Base-by-base conservation (phyloP, 1,140 invertebrate species). In the Cherax quadricarinatus region DNA sequence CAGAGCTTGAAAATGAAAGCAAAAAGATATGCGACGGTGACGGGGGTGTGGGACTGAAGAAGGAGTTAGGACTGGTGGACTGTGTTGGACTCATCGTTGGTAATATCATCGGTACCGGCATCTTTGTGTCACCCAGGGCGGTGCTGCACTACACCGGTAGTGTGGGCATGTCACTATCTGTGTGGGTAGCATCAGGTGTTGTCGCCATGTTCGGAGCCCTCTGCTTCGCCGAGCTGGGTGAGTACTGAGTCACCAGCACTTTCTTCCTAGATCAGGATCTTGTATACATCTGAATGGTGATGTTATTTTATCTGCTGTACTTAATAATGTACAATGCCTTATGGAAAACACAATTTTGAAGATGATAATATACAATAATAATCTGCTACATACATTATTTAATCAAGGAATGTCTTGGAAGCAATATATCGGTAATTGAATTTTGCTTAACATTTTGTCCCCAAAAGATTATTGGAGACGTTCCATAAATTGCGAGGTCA, bases 181-280 rank as follows among this genome's bases (percentile, higher is more conserved):
- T 98, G 94, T 98, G 97, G 97, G 95, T 96, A 0, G 94, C 96
- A 0, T 97, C 96, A 51, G 97, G 97, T 21, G 94, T 97, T 5
- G 96, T 98, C 88, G 97, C 49, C 48, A 87, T 87, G 41, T 12
- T 57, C 5, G 86, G 86, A 9, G 86, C 86, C 2, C 70, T 87
- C 94, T 99, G 98, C 95, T 99, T 98, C 94, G 98, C 98, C 3
- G 98, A 99, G 95, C 95, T 99, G 93, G 98, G 98, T 48, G 98
- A 96, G 95, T 95, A 79, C 88, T 16, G 91, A 30, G 10, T 21
- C 53, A 57, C 12, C 4, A 57, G 21, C 21, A 30, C 49, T 53
- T 60, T 14, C 53, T 5, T 78, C 2, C 9, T 78, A 78, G 5
- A 78, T 4, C 7, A 16, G 21, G 41, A 2, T 16, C 41, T n/a